phyloP scores from a whole-genome alignment of 2,888 invertebrate genomes.

The Drosophila recens region DNA sequence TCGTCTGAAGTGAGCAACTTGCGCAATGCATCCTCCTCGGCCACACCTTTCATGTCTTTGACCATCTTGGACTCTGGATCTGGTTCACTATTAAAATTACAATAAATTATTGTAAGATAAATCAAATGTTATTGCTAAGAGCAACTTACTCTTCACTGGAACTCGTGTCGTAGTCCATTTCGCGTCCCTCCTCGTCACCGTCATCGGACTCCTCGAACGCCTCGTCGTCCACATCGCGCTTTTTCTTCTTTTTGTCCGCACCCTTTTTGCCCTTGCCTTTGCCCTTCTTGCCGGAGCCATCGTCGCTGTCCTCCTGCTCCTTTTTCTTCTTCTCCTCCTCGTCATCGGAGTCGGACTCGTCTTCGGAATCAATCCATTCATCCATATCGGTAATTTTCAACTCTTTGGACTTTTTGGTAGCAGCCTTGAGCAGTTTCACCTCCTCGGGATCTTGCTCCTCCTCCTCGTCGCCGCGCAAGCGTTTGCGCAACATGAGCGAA shows the following conservation, averaged over 20 bases:
- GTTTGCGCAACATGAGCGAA: conserved; percentile 96
- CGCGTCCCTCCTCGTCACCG: conserved; percentile 97
- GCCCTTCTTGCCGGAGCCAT: conserved; percentile 88
- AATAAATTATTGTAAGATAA: neutral
- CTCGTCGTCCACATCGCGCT: conserved; percentile 93
- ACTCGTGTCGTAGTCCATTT: conserved; percentile 97
- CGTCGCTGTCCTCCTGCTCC: conserved; percentile 87
- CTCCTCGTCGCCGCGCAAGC: conserved; percentile 90
- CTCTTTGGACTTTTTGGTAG: conserved; percentile 86
- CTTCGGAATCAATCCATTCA: conserved; percentile 94
- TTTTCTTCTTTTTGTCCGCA: conserved; percentile 88
- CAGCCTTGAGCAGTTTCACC: conserved; percentile 87
- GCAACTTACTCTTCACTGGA: conserved; percentile 89
- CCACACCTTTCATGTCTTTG: conserved; percentile 94
- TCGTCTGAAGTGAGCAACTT: conserved; percentile 95
- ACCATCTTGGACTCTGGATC: conserved; percentile 91
- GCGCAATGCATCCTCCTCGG: conserved; percentile 94
- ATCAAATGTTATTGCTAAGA: neutral
- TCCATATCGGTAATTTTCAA: conserved; percentile 97
- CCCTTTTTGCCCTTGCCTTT: conserved; percentile 85
- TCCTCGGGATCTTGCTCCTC: conserved; percentile 89
- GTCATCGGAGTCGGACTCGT: conserved; percentile 91
- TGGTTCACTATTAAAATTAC: conserved; percentile 86
- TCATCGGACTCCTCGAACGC: conserved; percentile 98
- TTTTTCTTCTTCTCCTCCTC: conserved; percentile 89